Conservation (phyloP, 1,140 invertebrate species). For the Trichomalopsis sarcophagae region DNA sequence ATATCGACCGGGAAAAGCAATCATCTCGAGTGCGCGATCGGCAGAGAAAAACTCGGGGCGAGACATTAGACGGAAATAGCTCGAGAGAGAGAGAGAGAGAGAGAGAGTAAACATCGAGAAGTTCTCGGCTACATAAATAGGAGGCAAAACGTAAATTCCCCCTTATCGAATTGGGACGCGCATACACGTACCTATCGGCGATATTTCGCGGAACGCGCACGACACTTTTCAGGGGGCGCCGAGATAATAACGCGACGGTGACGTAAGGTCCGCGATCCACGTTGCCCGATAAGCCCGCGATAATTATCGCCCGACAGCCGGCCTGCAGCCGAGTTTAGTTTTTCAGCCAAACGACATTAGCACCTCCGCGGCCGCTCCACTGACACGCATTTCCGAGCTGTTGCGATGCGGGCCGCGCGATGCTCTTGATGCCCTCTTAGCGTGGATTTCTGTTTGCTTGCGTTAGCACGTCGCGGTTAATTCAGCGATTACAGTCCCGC, state of each 20-base stretch:
- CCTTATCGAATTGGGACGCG: constrained; percentile 36
- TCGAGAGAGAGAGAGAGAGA: no score
- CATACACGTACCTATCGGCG: neutral
- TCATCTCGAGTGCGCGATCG: no score
- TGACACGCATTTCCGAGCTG: constrained; percentile 37
- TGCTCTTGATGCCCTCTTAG: neutral
- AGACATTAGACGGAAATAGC: no score
- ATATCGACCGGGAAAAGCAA: no score
- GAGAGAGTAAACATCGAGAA: no score
- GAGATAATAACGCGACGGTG: constrained; percentile 30
- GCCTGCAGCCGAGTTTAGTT: neutral
- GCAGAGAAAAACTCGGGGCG: no score
- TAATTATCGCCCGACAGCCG: constrained; percentile 43
- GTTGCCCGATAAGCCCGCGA: constrained; percentile 32
- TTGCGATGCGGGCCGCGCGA: neutral
- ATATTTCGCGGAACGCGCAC: neutral
- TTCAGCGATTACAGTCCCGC: neutral
- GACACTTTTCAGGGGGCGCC: neutral
- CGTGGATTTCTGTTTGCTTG: neutral
- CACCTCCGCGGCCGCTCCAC: constrained; percentile 38
- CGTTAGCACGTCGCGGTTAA: constrained; percentile 2
- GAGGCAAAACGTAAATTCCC: neutral
- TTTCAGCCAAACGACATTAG: constrained; percentile 21
- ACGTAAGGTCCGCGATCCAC: constrained; percentile 41
- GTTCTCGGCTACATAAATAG: no score